Conservation (phyloP, 2,888 invertebrate species). For the Tanytarsus gracilentus region DNA sequence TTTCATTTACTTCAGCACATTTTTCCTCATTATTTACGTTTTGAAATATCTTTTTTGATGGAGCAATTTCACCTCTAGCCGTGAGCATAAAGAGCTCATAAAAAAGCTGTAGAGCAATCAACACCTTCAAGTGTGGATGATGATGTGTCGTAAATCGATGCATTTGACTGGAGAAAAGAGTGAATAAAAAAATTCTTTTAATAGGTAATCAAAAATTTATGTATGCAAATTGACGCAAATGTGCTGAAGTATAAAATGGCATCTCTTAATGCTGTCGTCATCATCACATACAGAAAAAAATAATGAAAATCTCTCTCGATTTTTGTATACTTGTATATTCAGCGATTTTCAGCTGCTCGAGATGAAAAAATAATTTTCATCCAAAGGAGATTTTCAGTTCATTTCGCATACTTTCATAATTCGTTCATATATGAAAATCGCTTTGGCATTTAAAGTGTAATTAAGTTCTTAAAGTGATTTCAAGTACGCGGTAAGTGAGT, state of each 20-base stretch:
- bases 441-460: constrained; percentile 11
- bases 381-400: constrained; percentile 18
- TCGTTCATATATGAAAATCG: constrained; percentile 16
- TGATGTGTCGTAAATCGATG: too few species aligned
- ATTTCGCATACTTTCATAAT: constrained; percentile 28
- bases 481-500: constrained; percentile 24
- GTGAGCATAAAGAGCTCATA: too few species aligned
- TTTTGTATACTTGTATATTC: not conserved
- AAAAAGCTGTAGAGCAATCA: too few species aligned
- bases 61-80: too few species aligned
- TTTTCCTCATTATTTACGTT: not conserved
- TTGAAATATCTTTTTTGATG: not conserved
- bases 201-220: too few species aligned
- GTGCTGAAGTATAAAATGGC: too few species aligned
- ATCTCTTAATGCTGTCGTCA: too few species aligned
- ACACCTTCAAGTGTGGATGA: too few species aligned
- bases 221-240: too few species aligned
- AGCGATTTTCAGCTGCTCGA: not conserved
- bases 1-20: constrained; percentile 7
- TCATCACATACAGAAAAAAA: too few species aligned
- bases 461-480: constrained; percentile 22
- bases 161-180: too few species aligned
- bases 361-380: not conserved
- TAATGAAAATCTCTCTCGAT: constrained; percentile 1
- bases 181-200: too few species aligned